Base-by-base conservation (phyloP, 2,888 invertebrate species). In the Leucophenga montana region DNA sequence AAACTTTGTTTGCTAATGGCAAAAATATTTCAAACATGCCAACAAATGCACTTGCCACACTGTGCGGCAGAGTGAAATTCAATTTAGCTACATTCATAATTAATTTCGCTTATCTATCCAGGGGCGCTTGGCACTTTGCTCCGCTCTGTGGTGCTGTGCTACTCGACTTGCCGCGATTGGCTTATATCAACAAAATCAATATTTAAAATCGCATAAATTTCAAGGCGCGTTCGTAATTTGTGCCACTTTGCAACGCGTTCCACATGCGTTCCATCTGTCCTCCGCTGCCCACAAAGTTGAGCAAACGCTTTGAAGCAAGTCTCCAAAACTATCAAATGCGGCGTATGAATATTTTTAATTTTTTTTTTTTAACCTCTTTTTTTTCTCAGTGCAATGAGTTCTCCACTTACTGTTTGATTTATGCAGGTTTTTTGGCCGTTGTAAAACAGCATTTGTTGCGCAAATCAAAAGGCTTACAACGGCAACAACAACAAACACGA, bases 181-280 rank as follows among this genome's bases (percentile, higher is more conserved):
- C 77, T 86, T 48, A 87, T 87, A 86, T 87, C 86, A 85, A 86
- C 86, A 86, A 85, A 86, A 87, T 86, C 86, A 86, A 87, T 87
- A 87, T 86, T 86, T 87, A 87, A 87, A 87, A 87, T 86, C 86
- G 82, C 86, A 87, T 87, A 87, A 87, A 87, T 87, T 75, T 75
- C 75, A 73, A 68, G 71, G 68, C 73, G 69, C 73, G 72, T 67
- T 66, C 44, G 66, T 50, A 62, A 68, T 53, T 68, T 65, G 53
- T 56, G 56, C 20, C 57, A 57, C 39, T 33, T 46, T 22, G 46
- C 31, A 57, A 57, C 46, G 72, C 73, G 77, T 70, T 76, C 77
- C 80, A 72, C 70, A 73, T 71, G 69, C 69, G 71, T 73, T 74
- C 69, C 75, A 75, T 18, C n/a, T 50, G 18, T 50, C n/a, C 75